Evolutionary conservation across 2,113 vertebrate genomes (phyloP).

Genomic region (Takifugu bimaculatus): DNA sequence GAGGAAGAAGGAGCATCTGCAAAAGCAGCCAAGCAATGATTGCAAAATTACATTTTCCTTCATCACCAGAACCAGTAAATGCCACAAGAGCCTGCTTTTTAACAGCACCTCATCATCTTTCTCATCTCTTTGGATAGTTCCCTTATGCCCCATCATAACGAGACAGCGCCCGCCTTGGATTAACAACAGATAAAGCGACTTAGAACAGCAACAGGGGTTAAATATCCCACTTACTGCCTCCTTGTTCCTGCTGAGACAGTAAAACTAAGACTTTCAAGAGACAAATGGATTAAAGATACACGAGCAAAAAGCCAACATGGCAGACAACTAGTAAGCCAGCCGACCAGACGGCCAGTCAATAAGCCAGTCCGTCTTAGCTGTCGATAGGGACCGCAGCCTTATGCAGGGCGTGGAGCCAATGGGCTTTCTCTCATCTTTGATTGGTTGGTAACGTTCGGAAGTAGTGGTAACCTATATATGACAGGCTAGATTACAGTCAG

Average conservation of each 20-base stretch:
- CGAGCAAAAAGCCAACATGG: slow-evolving; percentile 26
- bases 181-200: slow-evolving; percentile 37
- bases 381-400: slow-evolving; percentile 73
- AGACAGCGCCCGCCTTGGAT: slow-evolving; percentile 2
- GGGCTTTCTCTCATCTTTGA: slow-evolving; percentile 56
- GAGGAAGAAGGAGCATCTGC: not conserved
- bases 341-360: slow-evolving; percentile 48
- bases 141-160: slow-evolving; percentile 6
- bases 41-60: slow-evolving; percentile 39
- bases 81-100: not conserved
- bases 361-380: slow-evolving; percentile 52
- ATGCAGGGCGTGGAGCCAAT: slow-evolving; percentile 69
- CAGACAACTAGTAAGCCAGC: slow-evolving; percentile 38
- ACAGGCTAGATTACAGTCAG: slow-evolving; percentile 84
- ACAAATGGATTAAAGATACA: slow-evolving; percentile 47
- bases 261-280: slow-evolving; percentile 44
- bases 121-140: not conserved
- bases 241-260: slow-evolving; percentile 38
- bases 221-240: slow-evolving; percentile 24
- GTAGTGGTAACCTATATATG: slow-evolving; percentile 84
- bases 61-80: slow-evolving; percentile 11
- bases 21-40: slow-evolving; percentile 3
- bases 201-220: slow-evolving; percentile 54
- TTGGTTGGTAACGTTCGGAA: slow-evolving; percentile 73
- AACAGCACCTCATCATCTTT: slow-evolving; percentile 6